A percentile compares a stretch with the other conserved stretches of the same genome.
Conservation (phyloP, 2,888 invertebrate species). For the Polia nebulosa region DNA sequence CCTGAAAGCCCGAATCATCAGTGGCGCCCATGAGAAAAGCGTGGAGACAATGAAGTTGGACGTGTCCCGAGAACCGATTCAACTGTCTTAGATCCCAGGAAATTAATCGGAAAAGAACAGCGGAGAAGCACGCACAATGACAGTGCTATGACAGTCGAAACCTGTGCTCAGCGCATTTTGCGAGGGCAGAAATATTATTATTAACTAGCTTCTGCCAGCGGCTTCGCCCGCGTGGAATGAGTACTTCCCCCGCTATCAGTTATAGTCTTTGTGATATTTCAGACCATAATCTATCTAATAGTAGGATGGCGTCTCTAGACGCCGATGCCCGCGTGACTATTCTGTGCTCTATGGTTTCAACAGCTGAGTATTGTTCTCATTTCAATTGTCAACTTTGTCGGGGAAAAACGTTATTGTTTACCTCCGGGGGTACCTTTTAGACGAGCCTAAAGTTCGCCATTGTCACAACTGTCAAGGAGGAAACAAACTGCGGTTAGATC, state of each 20-base stretch:
- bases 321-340: background rate
- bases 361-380: conserved; percentile 52
- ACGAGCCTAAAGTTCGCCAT: conserved; percentile 59
- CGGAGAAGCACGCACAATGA: too few relatives aligned
- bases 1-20: too few relatives aligned
- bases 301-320: too few relatives aligned
- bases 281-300: too few relatives aligned
- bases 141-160: too few relatives aligned
- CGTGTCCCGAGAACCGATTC: background rate
- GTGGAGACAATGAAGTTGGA: background rate
- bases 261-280: too few relatives aligned
- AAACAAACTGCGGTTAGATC: conserved; percentile 60
- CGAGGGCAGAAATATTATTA: too few relatives aligned
- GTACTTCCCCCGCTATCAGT: too few relatives aligned
- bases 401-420: conserved; percentile 55
- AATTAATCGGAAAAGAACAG: background rate
- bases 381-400: conserved; percentile 62
- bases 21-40: background rate
- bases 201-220: too few relatives aligned
- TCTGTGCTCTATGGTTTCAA: conserved; percentile 4
- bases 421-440: conserved; percentile 63
- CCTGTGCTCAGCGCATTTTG: too few relatives aligned
- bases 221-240: too few relatives aligned
- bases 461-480: conserved; percentile 72
- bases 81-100: background rate